Conservation (phyloP, 2,888 invertebrate genomes). For the Orgyia antiqua region DNA sequence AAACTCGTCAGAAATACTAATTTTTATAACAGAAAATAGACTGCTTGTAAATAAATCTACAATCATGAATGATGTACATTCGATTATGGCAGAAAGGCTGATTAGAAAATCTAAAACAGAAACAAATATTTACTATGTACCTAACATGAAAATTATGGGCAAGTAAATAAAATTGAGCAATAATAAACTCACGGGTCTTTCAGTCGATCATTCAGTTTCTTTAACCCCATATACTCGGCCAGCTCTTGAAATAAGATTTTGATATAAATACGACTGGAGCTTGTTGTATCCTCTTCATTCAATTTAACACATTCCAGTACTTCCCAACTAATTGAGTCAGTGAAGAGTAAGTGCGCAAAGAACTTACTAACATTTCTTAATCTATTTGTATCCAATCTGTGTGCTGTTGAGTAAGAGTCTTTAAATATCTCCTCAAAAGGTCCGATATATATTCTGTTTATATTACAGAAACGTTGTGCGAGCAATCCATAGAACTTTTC, state of each 20-base stretch:
- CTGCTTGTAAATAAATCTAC: too few relatives aligned
- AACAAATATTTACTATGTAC: too few relatives aligned
- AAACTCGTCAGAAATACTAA: too few relatives aligned
- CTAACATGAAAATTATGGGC: background rate
- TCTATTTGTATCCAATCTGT: slow-evolving; percentile 96
- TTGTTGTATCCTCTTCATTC: slow-evolving; percentile 98
- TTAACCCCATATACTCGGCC: slow-evolving; percentile 96
- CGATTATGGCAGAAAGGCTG: too few relatives aligned
- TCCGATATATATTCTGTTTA: slow-evolving; percentile 94
- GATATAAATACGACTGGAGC: slow-evolving; percentile 97
- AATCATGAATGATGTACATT: too few relatives aligned
- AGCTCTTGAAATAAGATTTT: slow-evolving; percentile 98
- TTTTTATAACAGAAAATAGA: too few relatives aligned
- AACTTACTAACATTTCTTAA: slow-evolving; percentile 97
- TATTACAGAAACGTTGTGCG: slow-evolving; percentile 95
- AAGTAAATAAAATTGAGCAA: slow-evolving; percentile 6
- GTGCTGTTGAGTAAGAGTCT: slow-evolving; percentile 96
- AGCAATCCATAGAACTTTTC: slow-evolving; percentile 98
- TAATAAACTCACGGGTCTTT: slow-evolving; percentile 88
- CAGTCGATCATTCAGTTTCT: slow-evolving; percentile 92
- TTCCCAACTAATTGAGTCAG: slow-evolving; percentile 98
- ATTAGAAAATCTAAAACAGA: too few relatives aligned
- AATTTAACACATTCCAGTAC: slow-evolving; percentile 92
- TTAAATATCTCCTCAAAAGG: slow-evolving; percentile 97
- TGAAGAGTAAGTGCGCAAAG: slow-evolving; percentile 96